Evolutionary conservation across 2,113 vertebrate species (phyloP).

Genomic region (Artemisiospiza belli): DNA sequence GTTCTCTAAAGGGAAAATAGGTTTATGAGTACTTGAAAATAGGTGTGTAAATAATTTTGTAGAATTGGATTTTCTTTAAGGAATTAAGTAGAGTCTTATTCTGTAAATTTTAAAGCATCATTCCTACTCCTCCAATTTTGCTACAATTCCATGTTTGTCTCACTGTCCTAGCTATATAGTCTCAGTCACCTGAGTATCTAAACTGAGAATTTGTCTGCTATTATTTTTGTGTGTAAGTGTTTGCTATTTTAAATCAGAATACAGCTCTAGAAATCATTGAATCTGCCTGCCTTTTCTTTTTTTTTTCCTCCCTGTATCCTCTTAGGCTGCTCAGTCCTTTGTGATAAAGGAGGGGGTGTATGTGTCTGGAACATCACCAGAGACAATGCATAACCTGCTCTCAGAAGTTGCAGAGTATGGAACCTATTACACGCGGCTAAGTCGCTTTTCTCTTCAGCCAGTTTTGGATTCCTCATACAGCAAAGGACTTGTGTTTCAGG

Average conservation of each 20-base stretch:
- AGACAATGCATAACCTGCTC: conserved; percentile 88
- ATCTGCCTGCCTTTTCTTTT: neutral
- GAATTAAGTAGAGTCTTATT: neutral
- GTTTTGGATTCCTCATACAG: conserved; percentile 75
- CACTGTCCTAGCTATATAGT: neutral
- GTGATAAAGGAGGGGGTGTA: conserved; percentile 86
- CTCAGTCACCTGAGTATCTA: neutral
- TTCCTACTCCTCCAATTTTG: neutral
- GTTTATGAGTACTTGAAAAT: neutral
- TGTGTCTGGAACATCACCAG: conserved; percentile 90
- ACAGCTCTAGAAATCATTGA: neutral
- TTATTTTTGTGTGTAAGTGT: neutral
- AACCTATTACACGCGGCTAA: conserved; percentile 89
- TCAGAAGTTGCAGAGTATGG: conserved; percentile 89
- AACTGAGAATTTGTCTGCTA: neutral
- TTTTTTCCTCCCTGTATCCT: neutral
- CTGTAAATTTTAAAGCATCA: neutral
- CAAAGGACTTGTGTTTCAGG: conserved; percentile 96
- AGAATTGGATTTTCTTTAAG: neutral
- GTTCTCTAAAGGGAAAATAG: neutral
- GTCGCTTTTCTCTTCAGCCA: conserved; percentile 88
- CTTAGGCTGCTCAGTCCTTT: conserved; percentile 84
- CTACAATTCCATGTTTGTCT: neutral
- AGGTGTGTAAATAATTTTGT: neutral
- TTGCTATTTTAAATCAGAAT: neutral